Evolutionary conservation across 2,113 vertebrate genomes (phyloP), one percentile per base, ranked within the genome.

Genomic region (Brevimyrus niger): DNA sequence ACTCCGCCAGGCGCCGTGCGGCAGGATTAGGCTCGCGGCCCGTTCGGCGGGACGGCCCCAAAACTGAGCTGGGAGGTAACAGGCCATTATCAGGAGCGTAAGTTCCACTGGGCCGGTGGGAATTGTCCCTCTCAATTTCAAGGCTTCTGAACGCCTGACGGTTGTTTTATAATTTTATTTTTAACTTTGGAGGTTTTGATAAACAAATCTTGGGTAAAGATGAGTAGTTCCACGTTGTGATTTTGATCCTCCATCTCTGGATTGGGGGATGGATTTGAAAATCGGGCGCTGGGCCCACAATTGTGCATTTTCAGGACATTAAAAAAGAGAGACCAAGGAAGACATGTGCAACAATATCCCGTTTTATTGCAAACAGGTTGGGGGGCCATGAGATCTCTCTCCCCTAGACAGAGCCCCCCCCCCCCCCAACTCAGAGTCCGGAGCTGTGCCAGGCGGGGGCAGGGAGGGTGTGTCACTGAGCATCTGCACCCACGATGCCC

Each of bases 401-500:
- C 95, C 93, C 91, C 50, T 44, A 91, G 94, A 93, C 93, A 46
- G 48, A 65, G 87, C 4, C 44, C 44, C 44, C 44, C 44, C 65
- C 86, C 82, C 90, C 88, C 89, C 88, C 44, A 42, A 89, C 89
- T 89, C 88, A 89, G 91, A 90, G 89, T 91, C 90, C 89, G 91
- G 90, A 92, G 92, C 92, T 89, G 90, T 92, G 91, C 89, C 90
- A 86, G 92, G 93, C 92, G 92, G 92, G 93, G 89, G 69, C 53
- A 82, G 58, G 90, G 90, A 65, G 87, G 91, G 91, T 85, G 46
- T 86, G 84, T 50, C 73, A 84, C 88, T 46, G 89, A 92, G 93
- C 94, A 95, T 93, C 93, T 95, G 94, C 89, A 93, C 92, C 91
- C 89, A 89, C 86, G 89, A 90, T 92, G 94, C 94, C 93, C 91